phyloP scores from a whole-genome alignment of 2,113 vertebrate species.

The Colinus virginianus region DNA sequence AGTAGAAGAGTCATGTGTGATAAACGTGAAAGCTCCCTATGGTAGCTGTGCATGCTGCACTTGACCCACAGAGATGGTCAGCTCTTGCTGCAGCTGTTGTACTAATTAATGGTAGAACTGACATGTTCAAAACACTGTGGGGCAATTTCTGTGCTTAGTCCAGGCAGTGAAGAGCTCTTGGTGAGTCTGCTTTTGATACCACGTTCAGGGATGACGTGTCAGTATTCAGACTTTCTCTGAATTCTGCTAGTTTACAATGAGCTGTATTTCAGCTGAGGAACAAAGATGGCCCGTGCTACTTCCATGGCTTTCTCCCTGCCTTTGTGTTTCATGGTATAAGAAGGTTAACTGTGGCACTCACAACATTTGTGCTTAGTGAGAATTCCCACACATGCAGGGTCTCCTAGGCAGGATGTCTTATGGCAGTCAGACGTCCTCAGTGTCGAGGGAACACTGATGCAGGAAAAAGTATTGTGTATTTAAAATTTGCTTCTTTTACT shows the following conservation, averaged over 20 bases:
- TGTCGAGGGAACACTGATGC: not conserved
- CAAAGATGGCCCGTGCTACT: not conserved
- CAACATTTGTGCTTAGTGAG: not conserved
- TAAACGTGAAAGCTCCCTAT: not conserved
- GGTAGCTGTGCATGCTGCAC: not conserved
- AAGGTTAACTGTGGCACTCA: accelerated
- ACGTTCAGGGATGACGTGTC: accelerated
- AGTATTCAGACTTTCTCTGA: not conserved
- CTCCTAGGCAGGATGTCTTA: not conserved
- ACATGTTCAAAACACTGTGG: not conserved
- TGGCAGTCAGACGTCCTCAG: not conserved
- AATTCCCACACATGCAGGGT: not conserved
- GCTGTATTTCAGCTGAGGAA: accelerated
- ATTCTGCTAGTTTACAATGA: not conserved
- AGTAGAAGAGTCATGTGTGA: not conserved
- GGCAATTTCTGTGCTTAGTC: not conserved
- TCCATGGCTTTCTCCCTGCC: not conserved
- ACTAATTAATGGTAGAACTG: too few species aligned
- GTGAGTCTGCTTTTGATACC: not conserved
- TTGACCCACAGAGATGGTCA: not conserved
- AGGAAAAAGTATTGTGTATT: not conserved
- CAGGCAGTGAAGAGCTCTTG: not conserved
- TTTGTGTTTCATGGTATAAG: accelerated
- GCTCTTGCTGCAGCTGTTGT: not conserved
- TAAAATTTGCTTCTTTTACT: not conserved